Conservation (phyloP, 2,113 vertebrate genomes). For the Thermophis baileyi region DNA sequence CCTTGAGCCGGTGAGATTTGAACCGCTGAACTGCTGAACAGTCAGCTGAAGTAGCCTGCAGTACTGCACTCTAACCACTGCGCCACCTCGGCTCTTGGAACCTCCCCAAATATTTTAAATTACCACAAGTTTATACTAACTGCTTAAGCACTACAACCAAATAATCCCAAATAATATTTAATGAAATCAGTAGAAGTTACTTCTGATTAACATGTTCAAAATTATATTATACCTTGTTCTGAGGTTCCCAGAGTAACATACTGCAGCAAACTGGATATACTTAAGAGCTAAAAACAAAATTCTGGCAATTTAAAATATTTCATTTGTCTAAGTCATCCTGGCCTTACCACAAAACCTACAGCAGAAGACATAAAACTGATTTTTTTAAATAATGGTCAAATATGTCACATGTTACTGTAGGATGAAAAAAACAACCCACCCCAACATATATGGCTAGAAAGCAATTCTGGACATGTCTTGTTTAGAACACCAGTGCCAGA, state of each 20-base stretch:
- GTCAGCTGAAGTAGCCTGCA: too few species aligned
- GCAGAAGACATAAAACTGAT: not conserved
- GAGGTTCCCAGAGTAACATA: not conserved
- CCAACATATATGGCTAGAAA: constrained; percentile 12
- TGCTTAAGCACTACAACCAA: not conserved
- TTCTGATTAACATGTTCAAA: not conserved
- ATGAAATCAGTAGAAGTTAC: not conserved
- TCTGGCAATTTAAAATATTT: not conserved
- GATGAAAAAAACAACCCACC: not conserved
- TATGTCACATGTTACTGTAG: constrained; percentile 11
- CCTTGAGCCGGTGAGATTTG: too few species aligned
- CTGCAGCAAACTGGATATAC: not conserved
- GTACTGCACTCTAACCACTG: too few species aligned
- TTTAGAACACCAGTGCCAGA: constrained; percentile 44
- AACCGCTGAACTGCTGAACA: too few species aligned
- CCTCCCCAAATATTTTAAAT: not conserved
- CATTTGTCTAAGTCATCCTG: accelerated
- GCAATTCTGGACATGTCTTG: constrained; percentile 29
- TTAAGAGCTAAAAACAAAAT: not conserved
- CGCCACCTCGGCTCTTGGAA: too few species aligned
- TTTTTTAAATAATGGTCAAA: constrained; percentile 9
- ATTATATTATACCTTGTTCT: not conserved
- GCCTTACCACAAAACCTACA: accelerated
- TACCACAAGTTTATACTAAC: not conserved
- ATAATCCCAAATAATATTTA: not conserved